A percentile compares a stretch with the other conserved stretches of the same genome.
phyloP scores from a whole-genome alignment of 2,113 vertebrate genomes.

The Apus apus region DNA sequence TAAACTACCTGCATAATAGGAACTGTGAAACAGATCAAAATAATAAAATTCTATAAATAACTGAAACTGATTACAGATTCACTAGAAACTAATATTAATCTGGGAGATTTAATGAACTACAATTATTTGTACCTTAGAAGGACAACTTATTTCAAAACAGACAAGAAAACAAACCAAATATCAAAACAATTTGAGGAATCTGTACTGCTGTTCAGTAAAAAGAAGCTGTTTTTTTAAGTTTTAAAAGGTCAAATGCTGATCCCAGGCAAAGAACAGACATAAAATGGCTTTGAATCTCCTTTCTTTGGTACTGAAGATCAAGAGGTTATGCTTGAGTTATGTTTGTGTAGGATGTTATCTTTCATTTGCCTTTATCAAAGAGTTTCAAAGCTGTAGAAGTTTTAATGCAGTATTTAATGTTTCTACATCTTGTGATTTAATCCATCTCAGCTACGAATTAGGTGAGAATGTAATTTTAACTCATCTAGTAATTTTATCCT shows the following conservation, averaged over 20 bases:
- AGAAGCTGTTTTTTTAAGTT: neutral
- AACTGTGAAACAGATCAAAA: neutral
- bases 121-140: neutral
- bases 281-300: slow-evolving; percentile 8
- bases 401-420: slow-evolving; percentile 16
- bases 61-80: neutral
- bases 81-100: neutral
- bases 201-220: neutral
- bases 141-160: neutral
- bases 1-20: neutral
- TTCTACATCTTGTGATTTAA: slow-evolving; percentile 20
- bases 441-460: slow-evolving; percentile 12
- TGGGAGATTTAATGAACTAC: neutral
- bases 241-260: slow-evolving; percentile 10
- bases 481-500: slow-evolving; percentile 17
- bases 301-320: slow-evolving; percentile 10
- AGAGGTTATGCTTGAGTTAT: slow-evolving; percentile 24
- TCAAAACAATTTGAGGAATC: neutral
- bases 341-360: neutral
- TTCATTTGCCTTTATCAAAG: slow-evolving; percentile 29
- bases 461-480: slow-evolving; percentile 14
- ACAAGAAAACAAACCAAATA: neutral
- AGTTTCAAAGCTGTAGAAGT: slow-evolving; percentile 16
- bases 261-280: neutral
- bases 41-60: neutral